Percentiles rank a stretch among this genome's conserved stretches.
Evolutionary conservation across 2,888 invertebrate genomes (phyloP).

Genomic region (Penaeus monodon): DNA sequence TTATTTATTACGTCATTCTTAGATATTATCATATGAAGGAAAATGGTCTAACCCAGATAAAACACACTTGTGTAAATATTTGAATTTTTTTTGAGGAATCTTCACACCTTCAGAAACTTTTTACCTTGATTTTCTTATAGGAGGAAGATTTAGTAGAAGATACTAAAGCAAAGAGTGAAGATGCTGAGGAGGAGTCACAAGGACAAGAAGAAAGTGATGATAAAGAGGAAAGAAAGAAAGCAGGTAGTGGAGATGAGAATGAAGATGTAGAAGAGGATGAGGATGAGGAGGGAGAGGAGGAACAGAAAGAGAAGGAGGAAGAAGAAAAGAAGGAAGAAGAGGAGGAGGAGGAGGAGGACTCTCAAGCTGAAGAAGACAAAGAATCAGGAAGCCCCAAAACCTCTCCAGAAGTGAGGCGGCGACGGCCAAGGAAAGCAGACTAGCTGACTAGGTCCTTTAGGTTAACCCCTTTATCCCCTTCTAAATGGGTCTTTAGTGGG

Average conservation of each 20-base stretch:
- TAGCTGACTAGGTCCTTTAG: slow-evolving; percentile 12
- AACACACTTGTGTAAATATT: no score
- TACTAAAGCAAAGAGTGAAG: slow-evolving; percentile 44
- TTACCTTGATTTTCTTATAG: slow-evolving; percentile 20
- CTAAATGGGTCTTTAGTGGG: no score
- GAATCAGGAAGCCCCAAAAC: slow-evolving; percentile 29
- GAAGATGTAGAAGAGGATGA: slow-evolving; percentile 36
- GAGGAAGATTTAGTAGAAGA: slow-evolving; percentile 62
- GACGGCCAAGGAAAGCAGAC: slow-evolving; percentile 59
- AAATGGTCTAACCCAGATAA: no score
- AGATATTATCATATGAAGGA: neutral
- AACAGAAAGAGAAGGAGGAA: slow-evolving; percentile 35
- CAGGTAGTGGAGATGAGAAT: slow-evolving; percentile 15
- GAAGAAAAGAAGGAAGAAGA: slow-evolving; percentile 35
- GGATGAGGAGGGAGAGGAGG: slow-evolving; percentile 32
- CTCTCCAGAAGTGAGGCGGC: slow-evolving; percentile 45
- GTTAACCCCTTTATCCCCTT: no score
- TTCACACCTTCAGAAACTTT: no score
- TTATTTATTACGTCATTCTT: neutral
- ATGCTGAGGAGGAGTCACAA: slow-evolving; percentile 28
- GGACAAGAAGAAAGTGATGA: slow-evolving; percentile 1
- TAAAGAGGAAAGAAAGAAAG: slow-evolving; percentile 12
- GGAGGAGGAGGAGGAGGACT: slow-evolving; percentile 26
- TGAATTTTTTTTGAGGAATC: neutral
- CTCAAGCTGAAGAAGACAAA: slow-evolving; percentile 28